phyloP scores from a whole-genome alignment of 2,797 vertebrate genomes.

The Sardinella longiceps region DNA sequence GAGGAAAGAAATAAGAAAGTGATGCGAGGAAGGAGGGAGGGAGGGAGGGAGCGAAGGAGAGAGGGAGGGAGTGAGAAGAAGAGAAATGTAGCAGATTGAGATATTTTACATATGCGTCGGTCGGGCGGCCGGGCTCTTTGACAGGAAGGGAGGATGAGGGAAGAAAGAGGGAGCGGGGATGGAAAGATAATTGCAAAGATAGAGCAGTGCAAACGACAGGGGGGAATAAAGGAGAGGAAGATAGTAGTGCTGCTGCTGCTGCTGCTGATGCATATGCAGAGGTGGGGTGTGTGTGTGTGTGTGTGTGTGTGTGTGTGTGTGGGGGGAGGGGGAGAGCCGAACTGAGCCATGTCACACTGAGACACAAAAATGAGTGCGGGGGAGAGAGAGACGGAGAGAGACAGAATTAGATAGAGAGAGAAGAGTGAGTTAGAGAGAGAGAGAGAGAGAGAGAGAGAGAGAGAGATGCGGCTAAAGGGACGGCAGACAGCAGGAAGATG shows the following conservation, averaged over 20 bases:
- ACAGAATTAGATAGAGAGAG: background rate
- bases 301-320: no score
- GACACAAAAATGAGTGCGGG: constrained; percentile 3
- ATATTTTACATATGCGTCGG: constrained; percentile 74
- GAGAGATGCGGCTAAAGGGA: background rate
- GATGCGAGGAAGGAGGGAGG: constrained; percentile 53
- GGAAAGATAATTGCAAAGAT: constrained; percentile 24
- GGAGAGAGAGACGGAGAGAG: background rate
- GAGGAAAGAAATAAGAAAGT: constrained; percentile 69
- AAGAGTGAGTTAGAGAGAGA: background rate
- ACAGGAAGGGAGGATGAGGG: constrained; percentile 10
- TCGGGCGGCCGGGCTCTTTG: no score
- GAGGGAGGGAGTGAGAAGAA: constrained; percentile 59
- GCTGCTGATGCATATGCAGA: background rate
- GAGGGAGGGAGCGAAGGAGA: no score
- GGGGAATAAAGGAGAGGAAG: background rate
- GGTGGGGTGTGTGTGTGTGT: no score
- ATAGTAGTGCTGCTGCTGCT: background rate
- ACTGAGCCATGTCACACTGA: background rate
- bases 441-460: background rate
- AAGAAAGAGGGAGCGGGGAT: background rate
- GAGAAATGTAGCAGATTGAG: constrained; percentile 63
- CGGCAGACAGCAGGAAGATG: background rate
- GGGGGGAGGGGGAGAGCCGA: no score
- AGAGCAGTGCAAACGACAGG: constrained; percentile 15